Base-by-base conservation (phyloP, 2,797 vertebrate species). In the Gymnoscopelus microlampas region DNA sequence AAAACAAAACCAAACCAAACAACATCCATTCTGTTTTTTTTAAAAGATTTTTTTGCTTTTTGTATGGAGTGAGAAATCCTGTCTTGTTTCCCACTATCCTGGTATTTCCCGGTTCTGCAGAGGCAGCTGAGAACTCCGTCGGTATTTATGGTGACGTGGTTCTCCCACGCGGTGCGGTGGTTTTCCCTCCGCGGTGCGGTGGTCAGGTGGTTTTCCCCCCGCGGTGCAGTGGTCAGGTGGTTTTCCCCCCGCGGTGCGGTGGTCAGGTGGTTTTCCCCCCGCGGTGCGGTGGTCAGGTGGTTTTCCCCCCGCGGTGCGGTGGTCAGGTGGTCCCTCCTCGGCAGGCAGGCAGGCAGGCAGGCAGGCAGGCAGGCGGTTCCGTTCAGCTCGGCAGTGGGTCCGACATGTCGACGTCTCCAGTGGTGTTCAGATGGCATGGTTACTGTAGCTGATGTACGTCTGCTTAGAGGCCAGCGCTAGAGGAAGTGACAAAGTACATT, bases 391-490 rank as follows among this genome's bases (percentile, higher is more conserved):
- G 39, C 39, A 44, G 39, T 44, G 39, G 8, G 39, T 44, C 39
- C 39, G 9, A 44, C 39, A 10, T 44, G 39, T 44, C 8, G 39
- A 9, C 9, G 39, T 44, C 39, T 44, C 39, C 39, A 8, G 9
- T 29, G 39, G 39, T 9, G 39, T 44, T 44, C 96, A 98, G 93
- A 97, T 96, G 66, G 96, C 96, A 47, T 98, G 97, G 95, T 98
- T 98, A 92, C 95, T 97, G 85, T 98, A 98, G 94, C 95, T 96
- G 92, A 98, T 97, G 54, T 98, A 98, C 64, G 96, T 98, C 93
- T 97, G 96, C 91, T 97, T 98, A 88, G 96, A 96, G 80, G 95
- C 95, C 94, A 96, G 85, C 13, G 87, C 96, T 98, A 90, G 3
- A 77, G 61, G 26, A 44, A 44, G 39, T 10, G 39, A 44, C 39